A percentile compares a stretch with the other conserved stretches of the same genome.
These are phyloP conservation scores for Lysandra bellargus DNA, from an alignment of 2,888 invertebrate genomes.

Conservation along the genomic window DNA sequence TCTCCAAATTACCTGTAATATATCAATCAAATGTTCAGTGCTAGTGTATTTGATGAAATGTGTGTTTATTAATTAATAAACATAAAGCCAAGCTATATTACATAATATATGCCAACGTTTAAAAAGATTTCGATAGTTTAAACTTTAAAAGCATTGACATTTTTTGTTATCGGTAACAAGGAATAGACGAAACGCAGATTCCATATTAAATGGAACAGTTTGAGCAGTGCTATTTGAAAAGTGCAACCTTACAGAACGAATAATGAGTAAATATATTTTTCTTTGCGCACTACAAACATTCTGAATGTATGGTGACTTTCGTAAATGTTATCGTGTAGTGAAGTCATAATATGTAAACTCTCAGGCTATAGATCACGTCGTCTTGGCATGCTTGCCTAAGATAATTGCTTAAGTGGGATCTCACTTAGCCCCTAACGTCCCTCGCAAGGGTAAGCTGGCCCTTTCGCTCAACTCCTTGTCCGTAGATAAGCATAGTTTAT, in stretches of 20 bases:
- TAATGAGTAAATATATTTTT: neutral
- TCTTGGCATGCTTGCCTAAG: slow-evolving; percentile 42
- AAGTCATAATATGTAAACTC: slow-evolving; percentile 26
- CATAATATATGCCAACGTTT: too few species aligned
- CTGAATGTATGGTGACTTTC: neutral
- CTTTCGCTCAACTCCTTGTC: slow-evolving; percentile 46
- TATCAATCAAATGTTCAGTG: neutral
- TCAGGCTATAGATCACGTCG: slow-evolving; percentile 41
- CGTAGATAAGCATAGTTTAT: slow-evolving; percentile 48
- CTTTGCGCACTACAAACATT: neutral
- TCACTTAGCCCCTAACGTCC: slow-evolving; percentile 45
- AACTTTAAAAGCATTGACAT: too few species aligned
- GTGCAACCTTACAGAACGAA: neutral
- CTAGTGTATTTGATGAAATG: neutral
- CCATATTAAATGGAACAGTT: neutral
- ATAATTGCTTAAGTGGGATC: slow-evolving; percentile 50
- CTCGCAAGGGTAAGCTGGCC: slow-evolving; percentile 44
- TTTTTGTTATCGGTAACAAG: neutral
- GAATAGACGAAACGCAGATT: neutral
- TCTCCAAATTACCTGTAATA: neutral
- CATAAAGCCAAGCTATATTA: too few species aligned
- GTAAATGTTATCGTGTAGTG: neutral
- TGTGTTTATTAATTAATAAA: too few species aligned
- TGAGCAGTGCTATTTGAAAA: neutral
- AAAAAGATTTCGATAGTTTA: too few species aligned